Evolutionary conservation across 2,888 invertebrate species (phyloP).

Genomic region (Hypomecis atomaria): DNA sequence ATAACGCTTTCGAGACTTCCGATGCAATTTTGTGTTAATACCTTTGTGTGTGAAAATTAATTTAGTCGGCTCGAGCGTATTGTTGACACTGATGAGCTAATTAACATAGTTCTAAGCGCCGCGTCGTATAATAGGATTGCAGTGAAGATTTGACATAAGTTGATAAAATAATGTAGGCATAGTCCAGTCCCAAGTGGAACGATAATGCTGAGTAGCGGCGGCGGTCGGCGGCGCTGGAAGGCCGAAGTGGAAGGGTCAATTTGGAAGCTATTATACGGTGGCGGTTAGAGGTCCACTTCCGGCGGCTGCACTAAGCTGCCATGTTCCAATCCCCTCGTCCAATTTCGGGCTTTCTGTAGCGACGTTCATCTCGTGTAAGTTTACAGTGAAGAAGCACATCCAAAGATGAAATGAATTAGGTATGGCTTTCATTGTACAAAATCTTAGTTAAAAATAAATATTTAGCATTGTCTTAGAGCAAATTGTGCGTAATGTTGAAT

Average conservation of each 20-base stretch:
- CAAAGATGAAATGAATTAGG: constrained; percentile 35
- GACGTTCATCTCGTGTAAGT: constrained; percentile 60
- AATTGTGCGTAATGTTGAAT: too few species aligned
- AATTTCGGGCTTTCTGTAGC: constrained; percentile 77
- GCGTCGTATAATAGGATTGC: not conserved
- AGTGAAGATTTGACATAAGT: not conserved
- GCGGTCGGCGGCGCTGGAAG: constrained; percentile 49
- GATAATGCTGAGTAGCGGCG: constrained; percentile 58
- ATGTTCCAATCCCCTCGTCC: constrained; percentile 77
- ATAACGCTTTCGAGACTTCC: constrained; percentile 77
- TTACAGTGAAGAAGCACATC: constrained; percentile 40
- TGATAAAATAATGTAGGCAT: constrained; percentile 11
- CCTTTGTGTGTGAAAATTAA: constrained; percentile 69
- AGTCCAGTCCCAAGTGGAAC: constrained; percentile 37
- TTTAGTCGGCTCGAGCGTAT: constrained; percentile 55
- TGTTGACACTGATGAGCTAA: constrained; percentile 33
- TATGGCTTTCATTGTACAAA: constrained; percentile 12
- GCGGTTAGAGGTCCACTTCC: constrained; percentile 83
- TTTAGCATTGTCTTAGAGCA: too few species aligned
- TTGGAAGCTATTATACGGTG: constrained; percentile 81
- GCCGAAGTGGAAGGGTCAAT: constrained; percentile 78
- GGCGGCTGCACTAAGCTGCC: constrained; percentile 81
- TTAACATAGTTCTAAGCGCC: not conserved
- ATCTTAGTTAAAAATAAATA: not conserved
- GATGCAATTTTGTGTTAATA: constrained; percentile 69